Conservation (phyloP, 1,140 invertebrate genomes). For the Vollenhovia emeryi region DNA sequence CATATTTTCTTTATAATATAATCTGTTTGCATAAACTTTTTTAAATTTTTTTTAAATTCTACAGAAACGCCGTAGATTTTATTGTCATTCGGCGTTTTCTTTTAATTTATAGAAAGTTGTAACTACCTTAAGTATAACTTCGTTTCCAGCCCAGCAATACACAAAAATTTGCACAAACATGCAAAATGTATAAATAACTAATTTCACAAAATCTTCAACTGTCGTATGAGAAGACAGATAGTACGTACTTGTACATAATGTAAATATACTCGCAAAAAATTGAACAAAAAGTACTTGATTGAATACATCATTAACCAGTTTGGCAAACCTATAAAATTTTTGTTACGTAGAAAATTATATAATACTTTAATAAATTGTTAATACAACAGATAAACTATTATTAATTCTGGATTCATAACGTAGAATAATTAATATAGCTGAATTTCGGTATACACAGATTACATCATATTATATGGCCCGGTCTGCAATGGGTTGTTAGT, state of each 20-base stretch:
- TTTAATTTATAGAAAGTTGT: not conserved
- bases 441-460: too few relatives aligned
- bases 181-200: constrained; percentile 45
- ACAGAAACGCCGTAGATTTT: too few relatives aligned
- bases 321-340: not conserved
- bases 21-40: too few relatives aligned
- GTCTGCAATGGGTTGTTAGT: too few relatives aligned
- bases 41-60: too few relatives aligned
- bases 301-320: not conserved
- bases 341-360: not conserved
- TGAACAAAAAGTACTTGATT: not conserved
- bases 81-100: too few relatives aligned
- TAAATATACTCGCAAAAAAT: not conserved
- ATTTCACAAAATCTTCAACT: not conserved
- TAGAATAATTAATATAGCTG: too few relatives aligned
- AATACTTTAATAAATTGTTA: constrained; percentile 5
- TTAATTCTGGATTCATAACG: too few relatives aligned
- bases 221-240: not conserved
- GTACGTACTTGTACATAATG: not conserved
- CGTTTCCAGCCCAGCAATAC: constrained; percentile 71
- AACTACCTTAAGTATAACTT: constrained; percentile 61
- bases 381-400: too few relatives aligned
- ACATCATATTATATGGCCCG: too few relatives aligned
- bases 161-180: constrained; percentile 68
- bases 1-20: too few relatives aligned